phyloP scores from a whole-genome alignment of 2,888 invertebrate species.

The Plusia festucae region DNA sequence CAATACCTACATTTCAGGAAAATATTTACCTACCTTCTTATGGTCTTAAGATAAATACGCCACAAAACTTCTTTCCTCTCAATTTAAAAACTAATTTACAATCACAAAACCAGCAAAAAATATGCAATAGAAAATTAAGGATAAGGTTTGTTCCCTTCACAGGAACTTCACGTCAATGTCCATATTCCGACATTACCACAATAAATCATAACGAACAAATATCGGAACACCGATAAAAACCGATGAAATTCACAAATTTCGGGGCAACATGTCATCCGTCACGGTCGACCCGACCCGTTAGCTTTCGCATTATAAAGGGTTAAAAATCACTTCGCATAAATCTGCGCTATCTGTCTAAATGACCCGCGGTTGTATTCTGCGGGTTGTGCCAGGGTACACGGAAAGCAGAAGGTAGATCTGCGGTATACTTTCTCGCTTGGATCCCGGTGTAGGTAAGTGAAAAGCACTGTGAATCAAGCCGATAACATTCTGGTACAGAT shows the following conservation, averaged over 20 bases:
- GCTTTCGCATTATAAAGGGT: conserved; percentile 78
- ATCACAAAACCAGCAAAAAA: neutral
- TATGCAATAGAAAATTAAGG: neutral
- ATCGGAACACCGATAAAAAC: conserved; percentile 62
- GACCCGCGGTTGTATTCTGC: conserved; percentile 74
- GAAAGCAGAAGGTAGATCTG: conserved; percentile 21
- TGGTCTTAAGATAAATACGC: too few species aligned
- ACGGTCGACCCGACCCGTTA: conserved; percentile 65
- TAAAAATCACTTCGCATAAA: conserved; percentile 87
- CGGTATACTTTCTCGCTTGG: too few species aligned
- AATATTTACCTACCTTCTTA: too few species aligned
- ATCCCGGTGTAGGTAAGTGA: too few species aligned
- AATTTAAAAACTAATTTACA: neutral
- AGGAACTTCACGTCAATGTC: conserved; percentile 21
- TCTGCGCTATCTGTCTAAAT: conserved; percentile 84
- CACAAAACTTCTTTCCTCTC: too few species aligned
- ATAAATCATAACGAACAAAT: conserved; percentile 59
- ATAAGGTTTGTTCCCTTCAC: neutral
- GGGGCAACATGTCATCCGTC: conserved; percentile 56
- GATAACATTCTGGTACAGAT: too few species aligned
- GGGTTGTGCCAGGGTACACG: conserved; percentile 51
- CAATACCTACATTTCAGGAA: too few species aligned
- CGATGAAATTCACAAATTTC: conserved; percentile 62
- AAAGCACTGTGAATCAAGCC: too few species aligned
- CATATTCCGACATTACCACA: conserved; percentile 16